phyloP scores from a whole-genome alignment of 2,113 vertebrate species.

The Ochotona princeps region DNA sequence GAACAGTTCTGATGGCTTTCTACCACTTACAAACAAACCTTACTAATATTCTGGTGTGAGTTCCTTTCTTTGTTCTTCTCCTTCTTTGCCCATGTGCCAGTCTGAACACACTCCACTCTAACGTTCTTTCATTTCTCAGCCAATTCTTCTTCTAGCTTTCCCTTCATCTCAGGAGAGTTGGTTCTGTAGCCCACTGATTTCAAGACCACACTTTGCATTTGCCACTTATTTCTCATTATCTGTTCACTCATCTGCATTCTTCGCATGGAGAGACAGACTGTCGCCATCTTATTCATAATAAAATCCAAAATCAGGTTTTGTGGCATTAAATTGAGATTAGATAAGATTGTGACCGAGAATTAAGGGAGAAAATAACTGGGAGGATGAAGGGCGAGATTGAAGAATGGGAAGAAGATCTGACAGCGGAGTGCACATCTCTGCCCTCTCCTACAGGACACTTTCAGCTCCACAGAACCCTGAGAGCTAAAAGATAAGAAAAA shows the following conservation, averaged over 20 bases:
- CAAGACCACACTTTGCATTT: neutral
- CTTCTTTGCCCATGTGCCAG: neutral
- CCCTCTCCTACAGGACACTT: neutral
- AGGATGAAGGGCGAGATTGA: neutral
- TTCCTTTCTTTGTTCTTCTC: neutral
- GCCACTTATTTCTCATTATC: neutral
- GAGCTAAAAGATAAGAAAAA: neutral
- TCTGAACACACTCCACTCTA: neutral
- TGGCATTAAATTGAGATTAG: neutral
- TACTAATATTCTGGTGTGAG: neutral
- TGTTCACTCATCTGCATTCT: neutral
- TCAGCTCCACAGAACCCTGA: neutral
- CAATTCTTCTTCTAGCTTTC: neutral
- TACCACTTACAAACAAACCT: neutral
- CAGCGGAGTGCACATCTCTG: neutral
- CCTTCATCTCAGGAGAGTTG: neutral
- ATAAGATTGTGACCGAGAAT: neutral
- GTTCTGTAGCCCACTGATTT: neutral
- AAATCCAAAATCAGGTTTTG: neutral
- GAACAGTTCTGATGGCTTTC: neutral
- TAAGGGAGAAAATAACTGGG: neutral
- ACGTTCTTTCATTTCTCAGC: neutral
- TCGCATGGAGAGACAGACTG: neutral
- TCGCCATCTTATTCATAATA: neutral
- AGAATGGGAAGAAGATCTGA: neutral